These are phyloP conservation scores for Hydraecia micacea DNA, from an alignment of 2,888 invertebrate species.

Conservation along the genomic window DNA sequence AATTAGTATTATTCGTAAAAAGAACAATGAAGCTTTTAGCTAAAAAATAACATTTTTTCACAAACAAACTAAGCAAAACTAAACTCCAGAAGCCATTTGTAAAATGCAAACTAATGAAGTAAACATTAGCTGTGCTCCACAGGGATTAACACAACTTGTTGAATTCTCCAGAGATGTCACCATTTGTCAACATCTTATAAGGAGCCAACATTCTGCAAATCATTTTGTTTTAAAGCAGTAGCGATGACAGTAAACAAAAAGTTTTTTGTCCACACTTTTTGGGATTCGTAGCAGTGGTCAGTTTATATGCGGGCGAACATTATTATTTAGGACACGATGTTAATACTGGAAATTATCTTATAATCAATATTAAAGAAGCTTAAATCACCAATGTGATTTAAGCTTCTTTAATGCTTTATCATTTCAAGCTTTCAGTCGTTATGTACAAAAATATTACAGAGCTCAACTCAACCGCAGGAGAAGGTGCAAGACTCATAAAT, in stretches of 20 bases:
- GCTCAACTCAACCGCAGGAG: not conserved
- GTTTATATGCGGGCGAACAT: constrained; percentile 8
- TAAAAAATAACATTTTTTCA: not conserved
- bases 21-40: not conserved
- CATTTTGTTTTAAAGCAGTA: constrained; percentile 61
- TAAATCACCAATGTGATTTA: no score
- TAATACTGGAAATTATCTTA: not conserved
- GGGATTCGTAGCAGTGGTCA: constrained; percentile 30
- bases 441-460: not conserved
- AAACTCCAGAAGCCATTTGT: constrained; percentile 62
- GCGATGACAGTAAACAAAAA: constrained; percentile 64
- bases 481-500: not conserved
- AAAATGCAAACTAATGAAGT: constrained; percentile 75
- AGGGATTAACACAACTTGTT: constrained; percentile 51
- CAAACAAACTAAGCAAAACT: constrained; percentile 11
- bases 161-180: constrained; percentile 51
- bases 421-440: not conserved
- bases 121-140: constrained; percentile 67
- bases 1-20: not conserved
- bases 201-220: constrained; percentile 60
- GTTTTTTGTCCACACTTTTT: constrained; percentile 43
- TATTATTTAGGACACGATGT: not conserved
- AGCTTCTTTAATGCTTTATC: not conserved
- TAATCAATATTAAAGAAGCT: no score
- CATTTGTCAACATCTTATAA: constrained; percentile 71